Percentiles rank a stretch among this genome's conserved stretches.
phyloP scores from a whole-genome alignment of 2,797 vertebrate genomes.

The Chloroceryle amazona region DNA sequence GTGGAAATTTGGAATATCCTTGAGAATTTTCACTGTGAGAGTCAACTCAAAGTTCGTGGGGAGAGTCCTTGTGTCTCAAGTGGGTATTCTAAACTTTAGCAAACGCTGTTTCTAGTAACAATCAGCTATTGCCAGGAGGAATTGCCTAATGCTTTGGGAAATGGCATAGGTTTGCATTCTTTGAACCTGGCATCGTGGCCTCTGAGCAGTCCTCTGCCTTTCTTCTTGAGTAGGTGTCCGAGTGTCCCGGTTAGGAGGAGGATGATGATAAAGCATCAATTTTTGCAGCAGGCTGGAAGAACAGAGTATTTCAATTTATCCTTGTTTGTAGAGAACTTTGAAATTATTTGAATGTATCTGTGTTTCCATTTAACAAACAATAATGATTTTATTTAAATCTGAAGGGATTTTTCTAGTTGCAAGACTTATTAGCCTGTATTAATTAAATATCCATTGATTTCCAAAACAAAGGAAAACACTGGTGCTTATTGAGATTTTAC shows the following conservation, averaged over 20 bases:
- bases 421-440: not conserved
- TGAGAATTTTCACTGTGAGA: not conserved
- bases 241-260: not conserved
- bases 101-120: not conserved
- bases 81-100: not conserved
- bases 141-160: not conserved
- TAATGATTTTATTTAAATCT: conserved; percentile 33
- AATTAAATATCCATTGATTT: conserved; percentile 55
- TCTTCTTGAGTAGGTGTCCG: not conserved
- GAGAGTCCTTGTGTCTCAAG: not conserved
- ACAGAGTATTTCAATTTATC: not conserved
- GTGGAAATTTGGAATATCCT: not conserved
- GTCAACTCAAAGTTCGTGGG: not conserved
- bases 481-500: conserved; percentile 8
- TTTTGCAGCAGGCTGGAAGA: not conserved
- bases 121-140: not conserved
- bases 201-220: not conserved
- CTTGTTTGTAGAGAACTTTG: not conserved
- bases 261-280: not conserved
- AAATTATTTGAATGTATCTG: not conserved
- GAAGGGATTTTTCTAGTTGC: conserved; percentile 1
- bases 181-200: not conserved
- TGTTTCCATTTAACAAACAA: not conserved
- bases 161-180: not conserved
- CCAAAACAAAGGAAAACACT: conserved; percentile 38